Evolutionary conservation across 2,888 invertebrate species (phyloP), one percentile per base, ranked within the genome.

Genomic region (Drosophila anomelani): DNA sequence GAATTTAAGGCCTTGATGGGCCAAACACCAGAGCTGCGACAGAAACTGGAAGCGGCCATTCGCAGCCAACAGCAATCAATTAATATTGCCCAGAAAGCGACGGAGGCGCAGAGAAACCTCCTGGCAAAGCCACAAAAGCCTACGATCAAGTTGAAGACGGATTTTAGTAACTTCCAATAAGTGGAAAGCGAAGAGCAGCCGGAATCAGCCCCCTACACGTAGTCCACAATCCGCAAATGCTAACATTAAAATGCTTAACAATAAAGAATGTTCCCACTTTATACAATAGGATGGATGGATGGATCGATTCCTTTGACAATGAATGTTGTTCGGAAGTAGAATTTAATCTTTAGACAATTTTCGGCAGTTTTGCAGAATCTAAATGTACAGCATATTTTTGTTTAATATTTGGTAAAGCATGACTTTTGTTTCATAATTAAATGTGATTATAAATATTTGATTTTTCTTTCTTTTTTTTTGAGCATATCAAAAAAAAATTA

Each of bases 1-100:
- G 98, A 98, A 92, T 98, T 99, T 93, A 97, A 98, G 90, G 94
- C 95, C 15, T 94, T 99, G 85, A 97, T 99, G 96, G 95, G 95
- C 29, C 96, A 96, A 85, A 96, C 96, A 0, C 94, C 95, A 0
- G 96, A 97, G 64, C 93, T 98, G 63, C 95, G 97, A 76, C 94
- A 94, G 57, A 96, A 96, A 92, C 93, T 99, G 60, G 98, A 98
- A 92, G 94, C 94, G 62, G 98, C 98, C 0, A 95, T 99, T 66
- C 95, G 96, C 80, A 94, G 95, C 59, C 96, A 94, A 89, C 95
- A 95, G 81, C 95, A 94, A 92, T 92, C 94, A 76, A 94, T 94
- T 71, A 91, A 85, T 75, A 91, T 90, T 57, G 89, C 88, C 67
- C 90, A 90, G 80, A 93, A 93, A 67, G 94, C 94, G 76, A 92